Conservation (phyloP, 2,797 vertebrate species). For the Chromobotia macracanthus region DNA sequence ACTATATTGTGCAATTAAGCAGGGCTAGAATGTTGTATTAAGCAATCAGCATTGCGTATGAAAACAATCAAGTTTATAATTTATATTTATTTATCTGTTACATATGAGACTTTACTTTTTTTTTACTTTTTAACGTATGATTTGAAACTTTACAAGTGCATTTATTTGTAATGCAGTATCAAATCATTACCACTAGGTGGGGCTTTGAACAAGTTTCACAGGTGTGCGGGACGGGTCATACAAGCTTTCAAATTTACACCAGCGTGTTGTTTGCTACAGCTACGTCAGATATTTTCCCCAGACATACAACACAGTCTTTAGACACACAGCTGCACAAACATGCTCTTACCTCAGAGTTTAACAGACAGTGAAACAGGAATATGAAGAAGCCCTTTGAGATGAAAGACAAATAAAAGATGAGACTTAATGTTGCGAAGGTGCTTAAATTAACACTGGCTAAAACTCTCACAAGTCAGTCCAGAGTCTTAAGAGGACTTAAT, state of each 20-base stretch:
- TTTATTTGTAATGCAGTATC: not conserved
- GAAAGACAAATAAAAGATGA: constrained; percentile 37
- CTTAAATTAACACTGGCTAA: constrained; percentile 15
- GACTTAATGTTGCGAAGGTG: not conserved
- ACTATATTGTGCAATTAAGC: not conserved
- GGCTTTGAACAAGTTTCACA: not conserved
- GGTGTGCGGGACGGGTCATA: not conserved
- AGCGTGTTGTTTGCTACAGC: not conserved
- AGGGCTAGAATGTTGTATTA: no score
- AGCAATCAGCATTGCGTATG: not conserved
- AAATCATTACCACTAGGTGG: constrained; percentile 35
- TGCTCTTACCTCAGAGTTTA: constrained; percentile 92
- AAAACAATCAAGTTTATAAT: not conserved
- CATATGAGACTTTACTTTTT: not conserved
- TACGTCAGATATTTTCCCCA: constrained; percentile 15
- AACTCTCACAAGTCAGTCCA: constrained; percentile 23
- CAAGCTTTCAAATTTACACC: constrained; percentile 11
- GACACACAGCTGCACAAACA: constrained; percentile 52
- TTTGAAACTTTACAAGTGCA: not conserved
- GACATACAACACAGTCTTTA: constrained; percentile 29
- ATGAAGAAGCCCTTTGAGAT: constrained; percentile 91
- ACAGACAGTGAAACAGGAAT: constrained; percentile 96
- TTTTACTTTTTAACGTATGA: no score
- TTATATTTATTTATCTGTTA: not conserved
- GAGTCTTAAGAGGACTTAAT: constrained; percentile 6